phyloP scores from a whole-genome alignment of 2,888 invertebrate genomes.

The Phyllotreta striolata region DNA sequence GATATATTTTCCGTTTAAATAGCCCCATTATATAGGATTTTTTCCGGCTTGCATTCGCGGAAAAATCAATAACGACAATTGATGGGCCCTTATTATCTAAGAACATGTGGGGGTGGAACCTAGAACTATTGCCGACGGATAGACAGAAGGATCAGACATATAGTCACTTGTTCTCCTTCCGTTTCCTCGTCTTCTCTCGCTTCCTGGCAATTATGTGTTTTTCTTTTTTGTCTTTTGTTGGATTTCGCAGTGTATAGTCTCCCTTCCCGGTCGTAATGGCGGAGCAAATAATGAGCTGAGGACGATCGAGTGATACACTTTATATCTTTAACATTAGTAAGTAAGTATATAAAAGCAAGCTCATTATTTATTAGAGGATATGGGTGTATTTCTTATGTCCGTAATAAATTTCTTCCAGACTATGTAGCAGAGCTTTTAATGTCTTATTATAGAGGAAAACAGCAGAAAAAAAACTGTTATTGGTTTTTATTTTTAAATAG shows the following conservation, averaged over 20 bases:
- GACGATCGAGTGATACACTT: conserved; percentile 45
- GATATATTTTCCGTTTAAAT: conserved; percentile 46
- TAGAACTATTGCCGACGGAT: conserved; percentile 47
- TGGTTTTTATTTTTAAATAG: too few species aligned
- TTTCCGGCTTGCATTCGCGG: conserved; percentile 18
- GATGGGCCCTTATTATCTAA: conserved; percentile 22
- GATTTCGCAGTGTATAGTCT: conserved; percentile 46
- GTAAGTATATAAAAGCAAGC: conserved; percentile 37
- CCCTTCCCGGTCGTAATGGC: conserved; percentile 40
- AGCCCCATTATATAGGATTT: conserved; percentile 15
- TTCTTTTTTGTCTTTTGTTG: conserved; percentile 50
- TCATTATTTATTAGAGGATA: conserved; percentile 38
- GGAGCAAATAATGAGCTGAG: conserved; percentile 47
- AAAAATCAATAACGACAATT: conserved; percentile 27
- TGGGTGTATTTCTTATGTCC: conserved; percentile 30
- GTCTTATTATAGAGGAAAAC: too few species aligned
- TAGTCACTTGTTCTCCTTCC: conserved; percentile 52
- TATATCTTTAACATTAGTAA: conserved; percentile 42
- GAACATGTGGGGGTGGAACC: conserved; percentile 26
- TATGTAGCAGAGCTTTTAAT: background rate
- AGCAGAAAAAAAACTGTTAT: too few species aligned
- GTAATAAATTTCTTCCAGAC: conserved; percentile 20
- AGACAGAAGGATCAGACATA: conserved; percentile 49
- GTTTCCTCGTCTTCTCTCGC: conserved; percentile 43
- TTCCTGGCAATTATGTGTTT: conserved; percentile 54